Conservation (phyloP, 2,797 vertebrate genomes). For the Mus spretus region DNA sequence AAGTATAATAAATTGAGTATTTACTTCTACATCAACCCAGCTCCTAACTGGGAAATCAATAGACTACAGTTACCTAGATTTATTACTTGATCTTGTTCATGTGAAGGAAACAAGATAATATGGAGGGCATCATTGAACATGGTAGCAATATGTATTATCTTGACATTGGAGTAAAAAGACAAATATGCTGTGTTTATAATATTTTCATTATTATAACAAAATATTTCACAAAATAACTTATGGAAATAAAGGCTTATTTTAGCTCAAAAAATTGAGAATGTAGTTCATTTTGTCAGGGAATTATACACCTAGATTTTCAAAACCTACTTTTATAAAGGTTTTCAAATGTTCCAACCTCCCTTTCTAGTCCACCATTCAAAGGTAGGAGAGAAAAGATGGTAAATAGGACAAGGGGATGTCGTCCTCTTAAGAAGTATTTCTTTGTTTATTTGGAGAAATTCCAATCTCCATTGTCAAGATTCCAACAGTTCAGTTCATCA, state of each 20-base stretch:
- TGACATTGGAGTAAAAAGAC: background rate
- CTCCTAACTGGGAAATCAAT: background rate
- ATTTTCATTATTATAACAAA: background rate
- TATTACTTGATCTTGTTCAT: background rate
- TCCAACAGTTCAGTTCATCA: too few relatives aligned
- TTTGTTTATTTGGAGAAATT: too few relatives aligned
- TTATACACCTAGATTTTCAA: too few relatives aligned
- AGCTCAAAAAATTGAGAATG: background rate
- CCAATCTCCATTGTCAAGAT: too few relatives aligned
- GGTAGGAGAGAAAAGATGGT: too few relatives aligned
- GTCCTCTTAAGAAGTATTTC: too few relatives aligned
- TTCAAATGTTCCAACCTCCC: too few relatives aligned
- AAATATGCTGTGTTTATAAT: background rate
- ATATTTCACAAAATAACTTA: background rate
- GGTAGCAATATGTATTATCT: too few relatives aligned
- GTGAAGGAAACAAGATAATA: background rate
- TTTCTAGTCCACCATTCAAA: too few relatives aligned
- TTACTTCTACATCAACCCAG: background rate
- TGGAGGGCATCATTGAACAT: background rate
- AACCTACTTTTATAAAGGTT: too few relatives aligned
- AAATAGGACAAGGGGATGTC: too few relatives aligned
- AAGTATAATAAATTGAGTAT: slow-evolving; percentile 29
- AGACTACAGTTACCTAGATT: background rate
- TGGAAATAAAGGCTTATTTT: background rate
- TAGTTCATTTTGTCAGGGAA: background rate